Evolutionary conservation across 2,888 invertebrate species (phyloP).

Genomic region (Hydroisotoma schaefferi): DNA sequence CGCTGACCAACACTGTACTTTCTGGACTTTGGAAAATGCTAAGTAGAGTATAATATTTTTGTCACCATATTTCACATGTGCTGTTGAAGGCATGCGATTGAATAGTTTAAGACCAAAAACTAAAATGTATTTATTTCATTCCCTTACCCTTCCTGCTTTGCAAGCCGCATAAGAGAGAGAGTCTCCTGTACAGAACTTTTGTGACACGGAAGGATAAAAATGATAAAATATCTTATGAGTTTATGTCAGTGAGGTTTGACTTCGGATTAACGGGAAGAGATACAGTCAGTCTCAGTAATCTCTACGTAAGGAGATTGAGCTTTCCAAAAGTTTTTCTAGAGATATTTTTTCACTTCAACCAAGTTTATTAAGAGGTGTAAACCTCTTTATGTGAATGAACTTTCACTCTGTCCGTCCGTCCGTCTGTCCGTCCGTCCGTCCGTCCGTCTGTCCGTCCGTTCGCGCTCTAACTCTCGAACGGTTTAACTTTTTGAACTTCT

Average conservation of each 20-base stretch:
- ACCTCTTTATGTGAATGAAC: too few relatives aligned
- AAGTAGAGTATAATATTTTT: too few relatives aligned
- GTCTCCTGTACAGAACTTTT: conserved; percentile 8
- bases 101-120: conserved; percentile 3
- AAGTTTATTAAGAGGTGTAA: too few relatives aligned
- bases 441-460: too few relatives aligned
- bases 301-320: not conserved
- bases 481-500: too few relatives aligned
- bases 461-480: too few relatives aligned
- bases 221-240: conserved; percentile 8
- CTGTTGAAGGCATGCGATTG: not conserved
- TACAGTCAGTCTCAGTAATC: not conserved
- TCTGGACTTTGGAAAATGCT: too few relatives aligned
- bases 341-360: not conserved
- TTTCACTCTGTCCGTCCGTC: too few relatives aligned
- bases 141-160: too few relatives aligned
- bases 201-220: conserved; percentile 10
- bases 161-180: not conserved
- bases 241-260: conserved; percentile 10
- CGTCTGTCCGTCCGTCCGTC: too few relatives aligned
- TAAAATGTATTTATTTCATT: not conserved
- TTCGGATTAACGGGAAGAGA: not conserved
- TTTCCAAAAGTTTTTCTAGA: not conserved
- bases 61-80: conserved; percentile 13
- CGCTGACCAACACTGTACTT: not conserved